These are phyloP conservation scores for Neodiprion fabricii DNA, from an alignment of 1,140 invertebrate genomes.

Conservation along the genomic window DNA sequence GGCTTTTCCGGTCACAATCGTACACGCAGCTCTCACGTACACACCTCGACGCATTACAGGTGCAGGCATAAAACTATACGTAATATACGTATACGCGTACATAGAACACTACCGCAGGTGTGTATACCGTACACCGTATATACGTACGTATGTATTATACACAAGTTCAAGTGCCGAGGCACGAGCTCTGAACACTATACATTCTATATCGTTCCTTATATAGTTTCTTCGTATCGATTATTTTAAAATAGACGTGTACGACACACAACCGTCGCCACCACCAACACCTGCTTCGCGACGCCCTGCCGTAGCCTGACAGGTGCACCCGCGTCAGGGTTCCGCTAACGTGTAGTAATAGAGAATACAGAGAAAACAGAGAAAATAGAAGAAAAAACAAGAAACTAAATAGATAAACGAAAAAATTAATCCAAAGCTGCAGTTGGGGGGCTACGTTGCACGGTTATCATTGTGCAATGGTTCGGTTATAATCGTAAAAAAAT, in stretches of 20 bases:
- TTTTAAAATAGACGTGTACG: conserved; percentile 49
- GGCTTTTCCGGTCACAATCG: background rate
- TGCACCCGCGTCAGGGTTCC: background rate
- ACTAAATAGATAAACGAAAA: background rate
- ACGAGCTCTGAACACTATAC: background rate
- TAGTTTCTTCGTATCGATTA: conserved; percentile 43
- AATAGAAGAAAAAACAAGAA: background rate
- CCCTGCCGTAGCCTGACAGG: background rate
- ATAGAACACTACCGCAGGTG: background rate
- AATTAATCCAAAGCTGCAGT: background rate
- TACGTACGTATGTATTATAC: background rate
- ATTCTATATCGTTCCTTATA: background rate
- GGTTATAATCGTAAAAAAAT: too few species aligned
- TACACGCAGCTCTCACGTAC: background rate
- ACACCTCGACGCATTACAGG: too few species aligned
- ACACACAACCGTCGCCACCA: conserved; percentile 34
- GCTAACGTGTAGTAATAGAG: background rate
- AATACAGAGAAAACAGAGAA: background rate
- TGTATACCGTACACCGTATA: background rate
- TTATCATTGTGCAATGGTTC: too few species aligned
- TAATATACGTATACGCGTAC: conserved; percentile 19
- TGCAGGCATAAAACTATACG: too few species aligned
- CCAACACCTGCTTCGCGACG: background rate
- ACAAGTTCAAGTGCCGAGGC: conserved; percentile 9
- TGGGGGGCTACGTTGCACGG: too few species aligned